Base-by-base conservation (phyloP, 2,113 vertebrate genomes). In the Lasiurus cinereus region DNA sequence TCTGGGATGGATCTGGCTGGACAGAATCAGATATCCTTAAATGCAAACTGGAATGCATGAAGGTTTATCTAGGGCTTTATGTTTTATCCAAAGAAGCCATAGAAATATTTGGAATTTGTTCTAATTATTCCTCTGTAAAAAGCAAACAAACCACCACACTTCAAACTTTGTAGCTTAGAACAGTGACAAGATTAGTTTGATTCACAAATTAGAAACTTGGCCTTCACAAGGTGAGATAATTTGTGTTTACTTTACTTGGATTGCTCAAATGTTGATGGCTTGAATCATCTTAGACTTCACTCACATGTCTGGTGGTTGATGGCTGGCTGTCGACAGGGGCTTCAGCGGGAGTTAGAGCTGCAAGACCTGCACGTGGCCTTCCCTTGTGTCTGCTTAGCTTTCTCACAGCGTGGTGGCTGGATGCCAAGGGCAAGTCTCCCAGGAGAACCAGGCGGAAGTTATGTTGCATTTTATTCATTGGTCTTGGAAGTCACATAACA, bases 61-160 rank as follows among this genome's bases (percentile, higher is more conserved):
- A 85, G 10, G 29, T 87, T 93, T 86, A 48, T 78, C 13, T 79
- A 18, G 31, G 36, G 16, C 12, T 64, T 78, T 82, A 73, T 4
- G 21, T 83, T 78, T 94, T 52, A 83, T 72, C 83, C 69, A 88
- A 90, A 94, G 74, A 88, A 56, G 7, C 27, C 76, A 52, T 12
- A 46, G 4, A 87, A 72, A 16, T 90, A 73, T 96, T 93, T 89
- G 31, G 14, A 89, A 87, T 87, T 93, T 83, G 19, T 83, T 86
- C n/a, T 87, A 50, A 50, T 59, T 72, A 72, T 82, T 83, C 4
- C 59, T 84, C 2, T 19, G 10, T 56, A 70, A 88, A 74, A 73
- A 73, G 16, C 29, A 66, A 31, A 67, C 31, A 67, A 67, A 67
- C 2, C 15, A 16, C 31, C 29, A 29, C 73, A 31, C 54, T 62